phyloP scores from a whole-genome alignment of 2,797 vertebrate species.

The Enteromius treurensis region DNA sequence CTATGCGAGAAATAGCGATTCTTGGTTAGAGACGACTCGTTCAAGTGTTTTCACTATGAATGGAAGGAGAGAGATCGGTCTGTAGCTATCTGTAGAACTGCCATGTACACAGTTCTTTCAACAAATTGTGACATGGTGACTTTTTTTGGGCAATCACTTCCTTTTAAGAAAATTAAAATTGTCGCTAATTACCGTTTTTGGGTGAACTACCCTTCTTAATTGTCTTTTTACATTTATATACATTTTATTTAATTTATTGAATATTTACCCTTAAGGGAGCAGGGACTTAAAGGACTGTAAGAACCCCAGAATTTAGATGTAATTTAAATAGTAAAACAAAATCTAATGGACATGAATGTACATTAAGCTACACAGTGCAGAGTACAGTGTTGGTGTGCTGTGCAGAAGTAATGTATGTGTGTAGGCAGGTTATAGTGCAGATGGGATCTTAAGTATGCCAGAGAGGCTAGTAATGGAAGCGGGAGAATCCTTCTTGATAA shows the following conservation, averaged over 20 bases:
- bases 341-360: neutral
- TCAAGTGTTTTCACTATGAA: no score
- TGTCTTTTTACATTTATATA: neutral
- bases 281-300: neutral
- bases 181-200: no score
- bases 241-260: neutral
- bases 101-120: neutral
- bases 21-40: no score
- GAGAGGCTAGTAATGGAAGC: slow-evolving; percentile 18
- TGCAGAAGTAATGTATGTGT: neutral
- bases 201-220: neutral
- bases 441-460: slow-evolving; percentile 21
- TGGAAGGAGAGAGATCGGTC: no score
- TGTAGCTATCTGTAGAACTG: no score
- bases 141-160: neutral
- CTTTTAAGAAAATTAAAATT: no score
- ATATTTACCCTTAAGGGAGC: neutral
- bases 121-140: neutral
- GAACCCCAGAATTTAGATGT: neutral
- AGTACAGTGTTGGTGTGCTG: neutral
- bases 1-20: no score
- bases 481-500: neutral
- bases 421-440: neutral
- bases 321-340: neutral
- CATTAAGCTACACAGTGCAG: neutral